Evolutionary conservation across 2,113 vertebrate species (phyloP), one percentile per base, ranked within the genome.

Genomic region (Cinclus cinclus): DNA sequence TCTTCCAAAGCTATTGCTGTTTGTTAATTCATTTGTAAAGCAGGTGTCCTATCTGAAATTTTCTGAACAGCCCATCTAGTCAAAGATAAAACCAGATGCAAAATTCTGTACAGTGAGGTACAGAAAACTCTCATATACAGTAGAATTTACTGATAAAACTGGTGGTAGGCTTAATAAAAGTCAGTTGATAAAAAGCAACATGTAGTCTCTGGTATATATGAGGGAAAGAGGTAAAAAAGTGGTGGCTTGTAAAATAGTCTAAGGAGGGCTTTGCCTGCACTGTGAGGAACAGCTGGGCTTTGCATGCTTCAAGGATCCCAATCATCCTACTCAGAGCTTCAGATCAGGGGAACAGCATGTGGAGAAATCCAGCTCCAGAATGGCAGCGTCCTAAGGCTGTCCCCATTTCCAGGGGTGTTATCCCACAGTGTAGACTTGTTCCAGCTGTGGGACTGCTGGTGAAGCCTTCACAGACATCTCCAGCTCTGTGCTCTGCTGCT

Each of bases 1-100:
- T 95, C 75, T 86, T 93, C 42, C 33, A 55, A 49, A 83, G 76
- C 71, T 55, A 21, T 56, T 56, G n/a, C 79, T 88, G 1, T 86
- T 94, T 86, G 50, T 73, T 95, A 83, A 92, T 90, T 88, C 63
- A 21, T 80, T 88, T 83, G 13, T 69, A 77, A 77, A 74, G 71
- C 63, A 55, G 50, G 25, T 93, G 59, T 44, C 46, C 6, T 47
- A 1, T 41, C 87, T 85, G 82, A 58, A 53, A 37, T 92, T 76
- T 88, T 70, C 62, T 82, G 42, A 39, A 75, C 90, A 89, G 2
- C 55, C 84, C 83, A 13, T 73, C 75, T 49, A 41, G 83, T 77
- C 37, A 55, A 77, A 90, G 79, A 86, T 58, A 88, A 86, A 90
- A 93, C 83, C 59, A 86, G 82, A 67, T 67, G 50, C 24, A 22